Percentiles rank a stretch among this genome's conserved stretches.
Evolutionary conservation across 2,888 invertebrate genomes (phyloP).

Genomic region (Fragum sueziense): DNA sequence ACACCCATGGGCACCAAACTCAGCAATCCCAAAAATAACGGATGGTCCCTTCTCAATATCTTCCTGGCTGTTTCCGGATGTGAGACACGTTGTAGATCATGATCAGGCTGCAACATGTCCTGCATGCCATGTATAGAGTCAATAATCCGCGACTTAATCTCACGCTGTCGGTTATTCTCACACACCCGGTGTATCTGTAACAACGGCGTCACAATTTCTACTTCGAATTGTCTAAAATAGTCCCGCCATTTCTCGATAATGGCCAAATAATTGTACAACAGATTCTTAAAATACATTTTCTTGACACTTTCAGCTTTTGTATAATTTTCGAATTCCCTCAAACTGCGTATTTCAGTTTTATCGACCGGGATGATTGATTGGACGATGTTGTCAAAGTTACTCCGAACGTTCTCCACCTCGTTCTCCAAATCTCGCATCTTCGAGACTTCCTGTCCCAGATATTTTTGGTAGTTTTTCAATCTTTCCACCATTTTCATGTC

Average conservation of each 20-base stretch:
- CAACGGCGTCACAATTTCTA: slow-evolving; percentile 66
- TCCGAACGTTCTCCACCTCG: slow-evolving; percentile 69
- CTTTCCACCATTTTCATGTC: slow-evolving; percentile 65
- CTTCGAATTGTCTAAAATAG: slow-evolving; percentile 61
- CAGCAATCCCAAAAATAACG: slow-evolving; percentile 72
- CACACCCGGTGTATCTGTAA: slow-evolving; percentile 69
- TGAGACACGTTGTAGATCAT: slow-evolving; percentile 58
- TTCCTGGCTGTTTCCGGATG: slow-evolving; percentile 69
- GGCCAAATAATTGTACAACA: slow-evolving; percentile 61
- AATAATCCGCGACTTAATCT: slow-evolving; percentile 66
- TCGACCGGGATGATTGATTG: slow-evolving; percentile 66
- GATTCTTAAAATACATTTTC: slow-evolving; percentile 55
- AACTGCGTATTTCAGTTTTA: slow-evolving; percentile 52
- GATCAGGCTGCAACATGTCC: slow-evolving; percentile 59
- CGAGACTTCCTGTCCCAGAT: slow-evolving; percentile 59
- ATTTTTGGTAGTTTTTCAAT: slow-evolving; percentile 62
- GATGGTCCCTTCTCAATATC: slow-evolving; percentile 67
- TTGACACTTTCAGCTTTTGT: slow-evolving; percentile 63
- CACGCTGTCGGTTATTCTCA: slow-evolving; percentile 72
- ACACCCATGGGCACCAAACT: slow-evolving; percentile 71
- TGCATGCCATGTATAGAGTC: slow-evolving; percentile 60
- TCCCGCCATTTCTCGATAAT: slow-evolving; percentile 58
- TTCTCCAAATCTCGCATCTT: slow-evolving; percentile 69
- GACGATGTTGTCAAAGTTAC: slow-evolving; percentile 69
- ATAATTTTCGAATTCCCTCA: slow-evolving; percentile 67